Percentiles rank a stretch among this genome's conserved stretches.
Conservation (phyloP, 2,797 vertebrate genomes). For the Miichthys miiuy region DNA sequence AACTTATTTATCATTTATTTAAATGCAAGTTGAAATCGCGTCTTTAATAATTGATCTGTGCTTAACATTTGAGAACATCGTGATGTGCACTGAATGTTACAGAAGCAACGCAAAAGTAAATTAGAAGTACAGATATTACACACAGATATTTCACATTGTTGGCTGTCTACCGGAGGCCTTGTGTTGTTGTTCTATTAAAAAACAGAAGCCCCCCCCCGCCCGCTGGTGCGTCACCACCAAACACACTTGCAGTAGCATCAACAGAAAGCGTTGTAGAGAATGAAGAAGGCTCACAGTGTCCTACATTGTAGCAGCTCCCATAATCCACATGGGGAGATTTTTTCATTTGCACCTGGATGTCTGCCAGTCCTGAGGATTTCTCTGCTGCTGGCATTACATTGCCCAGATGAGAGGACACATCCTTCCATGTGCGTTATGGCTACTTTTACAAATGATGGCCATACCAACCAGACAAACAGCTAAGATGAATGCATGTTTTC, state of each 20-base stretch:
- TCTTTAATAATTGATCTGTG: conserved; percentile 50
- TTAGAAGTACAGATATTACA: conserved; percentile 9
- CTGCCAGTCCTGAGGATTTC: conserved; percentile 80
- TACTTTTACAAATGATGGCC: conserved; percentile 31
- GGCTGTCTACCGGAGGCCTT: conserved; percentile 14
- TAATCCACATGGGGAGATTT: conserved; percentile 76
- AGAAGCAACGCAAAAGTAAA: conserved; percentile 31
- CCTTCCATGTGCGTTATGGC: conserved; percentile 27
- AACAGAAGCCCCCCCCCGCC: neutral
- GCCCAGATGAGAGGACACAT: conserved; percentile 61
- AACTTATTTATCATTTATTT: conserved; percentile 58
- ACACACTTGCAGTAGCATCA: conserved; percentile 31
- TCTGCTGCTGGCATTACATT: conserved; percentile 60
- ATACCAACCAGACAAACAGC: conserved; percentile 26
- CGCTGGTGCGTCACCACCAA: conserved; percentile 2
- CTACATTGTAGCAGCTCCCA: conserved; percentile 72
- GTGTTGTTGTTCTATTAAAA: conserved; percentile 41
- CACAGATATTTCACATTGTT: conserved; percentile 26
- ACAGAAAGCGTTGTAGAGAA: conserved; percentile 55
- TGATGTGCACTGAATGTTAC: conserved; percentile 30
- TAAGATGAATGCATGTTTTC: conserved; percentile 16
- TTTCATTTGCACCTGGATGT: conserved; percentile 80
- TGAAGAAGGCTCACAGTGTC: conserved; percentile 72
- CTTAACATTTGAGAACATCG: conserved; percentile 46
- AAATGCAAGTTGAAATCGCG: conserved; percentile 35